A percentile compares a stretch with the other conserved stretches of the same genome.
Conservation (phyloP, 2,113 vertebrate genomes). For the Regulus satrapa region DNA sequence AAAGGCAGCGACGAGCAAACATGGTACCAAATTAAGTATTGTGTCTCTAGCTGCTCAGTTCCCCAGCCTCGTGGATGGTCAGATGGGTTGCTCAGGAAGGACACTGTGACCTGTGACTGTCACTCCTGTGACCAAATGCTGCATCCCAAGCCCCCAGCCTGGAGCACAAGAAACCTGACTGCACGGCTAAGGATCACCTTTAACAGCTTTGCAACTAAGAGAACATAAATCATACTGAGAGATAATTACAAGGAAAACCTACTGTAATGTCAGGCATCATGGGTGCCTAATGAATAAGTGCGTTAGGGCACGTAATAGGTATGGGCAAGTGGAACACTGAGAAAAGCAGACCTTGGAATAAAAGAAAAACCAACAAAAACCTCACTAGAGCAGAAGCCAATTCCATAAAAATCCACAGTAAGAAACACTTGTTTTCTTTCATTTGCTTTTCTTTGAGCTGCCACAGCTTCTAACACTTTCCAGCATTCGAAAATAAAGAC, state of each 20-base stretch:
- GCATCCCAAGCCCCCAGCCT: fast-evolving
- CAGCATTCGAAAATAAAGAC: neutral
- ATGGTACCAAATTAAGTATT: neutral
- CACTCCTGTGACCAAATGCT: neutral
- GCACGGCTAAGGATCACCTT: neutral
- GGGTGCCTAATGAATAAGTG: fast-evolving
- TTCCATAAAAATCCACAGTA: neutral
- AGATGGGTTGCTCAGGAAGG: neutral
- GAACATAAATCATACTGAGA: neutral
- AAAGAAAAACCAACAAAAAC: neutral
- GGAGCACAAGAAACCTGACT: fast-evolving
- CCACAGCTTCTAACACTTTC: neutral
- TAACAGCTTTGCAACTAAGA: neutral
- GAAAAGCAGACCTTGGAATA: neutral
- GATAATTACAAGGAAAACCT: neutral
- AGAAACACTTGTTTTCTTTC: neutral
- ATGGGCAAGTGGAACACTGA: neutral
- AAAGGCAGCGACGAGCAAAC: neutral
- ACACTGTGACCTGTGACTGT: too few species aligned
- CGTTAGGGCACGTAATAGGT: neutral
- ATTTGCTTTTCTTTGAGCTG: neutral
- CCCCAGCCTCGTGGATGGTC: neutral
- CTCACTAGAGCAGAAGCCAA: neutral
- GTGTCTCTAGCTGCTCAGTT: neutral
- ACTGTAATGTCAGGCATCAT: neutral